phyloP scores from a whole-genome alignment of 1,140 invertebrate genomes.

The Sitodiplosis mosellana region DNA sequence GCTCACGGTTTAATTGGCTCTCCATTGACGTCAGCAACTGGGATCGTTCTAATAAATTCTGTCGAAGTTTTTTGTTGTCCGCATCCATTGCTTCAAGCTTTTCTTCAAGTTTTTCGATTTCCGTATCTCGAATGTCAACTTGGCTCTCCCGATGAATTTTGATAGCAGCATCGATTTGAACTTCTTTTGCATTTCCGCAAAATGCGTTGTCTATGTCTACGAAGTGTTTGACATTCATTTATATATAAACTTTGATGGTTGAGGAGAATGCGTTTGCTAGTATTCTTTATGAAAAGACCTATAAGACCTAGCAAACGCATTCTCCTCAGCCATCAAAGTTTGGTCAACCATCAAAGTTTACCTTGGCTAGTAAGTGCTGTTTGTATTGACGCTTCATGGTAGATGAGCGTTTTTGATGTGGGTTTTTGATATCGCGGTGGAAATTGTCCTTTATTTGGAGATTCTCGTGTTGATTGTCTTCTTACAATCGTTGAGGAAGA shows the following conservation, averaged over 20 bases:
- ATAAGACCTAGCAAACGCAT: no score
- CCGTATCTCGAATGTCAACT: conserved; percentile 40
- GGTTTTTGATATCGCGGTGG: conserved; percentile 26
- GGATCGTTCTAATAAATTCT: conserved; percentile 3
- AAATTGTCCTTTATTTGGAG: conserved; percentile 1
- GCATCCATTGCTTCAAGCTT: conserved; percentile 30
- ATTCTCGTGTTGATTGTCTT: conserved; percentile 14
- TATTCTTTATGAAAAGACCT: no score
- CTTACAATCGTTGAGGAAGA: conserved; percentile 24
- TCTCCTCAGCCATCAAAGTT: no score
- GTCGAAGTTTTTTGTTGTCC: conserved; percentile 16
- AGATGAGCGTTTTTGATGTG: conserved; percentile 42
- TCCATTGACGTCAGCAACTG: conserved; percentile 9
- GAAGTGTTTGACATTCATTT: no score
- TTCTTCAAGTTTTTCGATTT: conserved; percentile 35
- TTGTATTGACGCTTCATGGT: conserved; percentile 55
- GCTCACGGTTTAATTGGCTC: conserved; percentile 35
- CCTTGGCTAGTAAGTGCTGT: conserved; percentile 46
- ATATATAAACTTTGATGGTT: no score
- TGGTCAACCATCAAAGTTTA: no score
- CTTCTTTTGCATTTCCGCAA: conserved; percentile 28
- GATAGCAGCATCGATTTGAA: conserved; percentile 27
- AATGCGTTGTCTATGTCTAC: conserved; percentile 54
- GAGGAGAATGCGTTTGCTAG: no score
- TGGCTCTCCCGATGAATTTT: conserved; percentile 37